These are phyloP conservation scores for Tortrix viridana DNA, from an alignment of 2,888 invertebrate genomes.

Conservation along the genomic window DNA sequence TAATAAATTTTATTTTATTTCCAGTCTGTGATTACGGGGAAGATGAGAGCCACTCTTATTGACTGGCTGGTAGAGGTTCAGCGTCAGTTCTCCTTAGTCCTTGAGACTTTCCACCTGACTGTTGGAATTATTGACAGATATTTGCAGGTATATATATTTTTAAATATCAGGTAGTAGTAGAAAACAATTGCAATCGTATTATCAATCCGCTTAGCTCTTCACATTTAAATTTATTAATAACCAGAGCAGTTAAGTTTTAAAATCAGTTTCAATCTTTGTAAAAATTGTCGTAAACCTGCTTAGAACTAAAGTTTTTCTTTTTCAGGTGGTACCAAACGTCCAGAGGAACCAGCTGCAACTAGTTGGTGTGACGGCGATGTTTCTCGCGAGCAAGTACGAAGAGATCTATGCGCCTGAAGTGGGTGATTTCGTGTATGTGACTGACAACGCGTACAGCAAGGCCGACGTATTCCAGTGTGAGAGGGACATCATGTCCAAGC, in stretches of 20 bases:
- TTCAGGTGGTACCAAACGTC: conserved; percentile 85
- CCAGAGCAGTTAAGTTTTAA: too few relatives aligned
- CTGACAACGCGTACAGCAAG: conserved; percentile 93
- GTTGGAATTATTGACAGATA: conserved; percentile 95
- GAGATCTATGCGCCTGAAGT: conserved; percentile 96
- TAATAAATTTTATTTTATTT: conserved; percentile 41
- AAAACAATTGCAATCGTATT: too few relatives aligned
- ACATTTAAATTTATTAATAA: too few relatives aligned
- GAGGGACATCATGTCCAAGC: conserved; percentile 87
- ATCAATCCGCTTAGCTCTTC: too few relatives aligned
- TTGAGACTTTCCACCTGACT: conserved; percentile 95
- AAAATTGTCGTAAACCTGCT: too few relatives aligned
- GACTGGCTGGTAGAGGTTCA: conserved; percentile 98
- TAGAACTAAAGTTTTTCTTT: conserved; percentile 39
- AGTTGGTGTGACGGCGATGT: conserved; percentile 94
- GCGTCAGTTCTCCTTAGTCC: conserved; percentile 90
- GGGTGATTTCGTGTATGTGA: conserved; percentile 94
- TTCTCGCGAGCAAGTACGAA: conserved; percentile 97
- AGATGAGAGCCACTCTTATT: conserved; percentile 94
- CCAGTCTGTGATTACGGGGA: conserved; percentile 86
- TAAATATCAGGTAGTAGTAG: too few relatives aligned
- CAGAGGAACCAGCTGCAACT: conserved; percentile 91
- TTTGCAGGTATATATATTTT: conserved; percentile 89
- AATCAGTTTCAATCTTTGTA: too few relatives aligned
- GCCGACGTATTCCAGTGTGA: conserved; percentile 93